Evolutionary conservation across 2,888 invertebrate genomes (phyloP).

Genomic region (Tetanocera ferruginea): DNA sequence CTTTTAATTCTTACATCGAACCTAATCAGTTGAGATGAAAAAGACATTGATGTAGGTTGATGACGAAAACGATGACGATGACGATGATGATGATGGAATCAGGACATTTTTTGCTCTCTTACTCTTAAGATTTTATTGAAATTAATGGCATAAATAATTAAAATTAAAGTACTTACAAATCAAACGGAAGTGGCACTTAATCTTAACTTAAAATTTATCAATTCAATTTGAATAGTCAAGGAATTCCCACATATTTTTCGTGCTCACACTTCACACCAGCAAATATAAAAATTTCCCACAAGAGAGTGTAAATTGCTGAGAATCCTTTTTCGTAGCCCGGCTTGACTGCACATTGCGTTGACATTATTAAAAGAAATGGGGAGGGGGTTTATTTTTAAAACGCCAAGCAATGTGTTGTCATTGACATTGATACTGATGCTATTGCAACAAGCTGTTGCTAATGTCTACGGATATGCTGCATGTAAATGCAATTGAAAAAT

Average conservation of each 20-base stretch:
- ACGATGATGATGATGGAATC: too few relatives aligned
- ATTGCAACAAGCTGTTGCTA: conserved; percentile 2
- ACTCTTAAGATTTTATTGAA: too few relatives aligned
- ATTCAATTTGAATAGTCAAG: neutral
- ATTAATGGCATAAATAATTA: too few relatives aligned
- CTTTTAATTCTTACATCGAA: too few relatives aligned
- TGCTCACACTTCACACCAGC: neutral
- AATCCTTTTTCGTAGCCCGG: neutral
- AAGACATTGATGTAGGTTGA: too few relatives aligned
- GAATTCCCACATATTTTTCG: neutral
- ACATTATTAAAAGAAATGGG: neutral
- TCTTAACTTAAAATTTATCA: too few relatives aligned
- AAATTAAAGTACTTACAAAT: neutral
- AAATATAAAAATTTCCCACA: conserved; percentile 6
- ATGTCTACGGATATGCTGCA: neutral
- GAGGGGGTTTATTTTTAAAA: neutral
- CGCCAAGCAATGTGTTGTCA: conserved; percentile 3
- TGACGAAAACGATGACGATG: too few relatives aligned
- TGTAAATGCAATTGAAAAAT: conserved; percentile 26
- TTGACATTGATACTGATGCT: neutral
- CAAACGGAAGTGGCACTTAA: neutral
- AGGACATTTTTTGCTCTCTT: too few relatives aligned
- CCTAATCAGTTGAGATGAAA: too few relatives aligned
- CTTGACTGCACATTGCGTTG: neutral
- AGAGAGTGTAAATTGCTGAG: neutral